Percentiles rank a stretch among this genome's conserved stretches.
phyloP scores from a whole-genome alignment of 2,888 invertebrate species.

The Agriopis leucophaearia region DNA sequence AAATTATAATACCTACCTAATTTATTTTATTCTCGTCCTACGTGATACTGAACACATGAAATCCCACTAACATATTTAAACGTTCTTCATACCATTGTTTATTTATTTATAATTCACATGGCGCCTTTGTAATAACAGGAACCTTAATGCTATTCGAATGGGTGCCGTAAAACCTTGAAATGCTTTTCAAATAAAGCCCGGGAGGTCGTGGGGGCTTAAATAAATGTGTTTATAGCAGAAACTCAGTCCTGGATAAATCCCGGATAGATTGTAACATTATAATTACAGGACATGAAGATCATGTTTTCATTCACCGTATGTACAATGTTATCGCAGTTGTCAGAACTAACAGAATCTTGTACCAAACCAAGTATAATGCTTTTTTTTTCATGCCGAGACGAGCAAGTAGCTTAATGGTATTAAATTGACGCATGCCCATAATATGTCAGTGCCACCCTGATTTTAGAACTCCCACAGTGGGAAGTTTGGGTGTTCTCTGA shows the following conservation, averaged over 20 bases:
- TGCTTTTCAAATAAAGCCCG: slow-evolving; percentile 71
- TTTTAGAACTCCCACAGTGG: too few species aligned
- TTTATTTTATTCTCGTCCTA: not conserved
- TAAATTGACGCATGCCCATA: too few species aligned
- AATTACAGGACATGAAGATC: too few species aligned
- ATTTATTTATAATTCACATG: slow-evolving; percentile 61
- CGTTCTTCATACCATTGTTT: not conserved
- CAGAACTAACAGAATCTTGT: too few species aligned
- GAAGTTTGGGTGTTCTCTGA: too few species aligned
- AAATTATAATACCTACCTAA: not conserved
- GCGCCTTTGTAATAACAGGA: slow-evolving; percentile 65
- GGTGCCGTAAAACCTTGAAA: slow-evolving; percentile 69
- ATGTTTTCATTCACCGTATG: too few species aligned
- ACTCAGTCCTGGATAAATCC: slow-evolving; percentile 45
- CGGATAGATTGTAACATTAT: slow-evolving; percentile 42
- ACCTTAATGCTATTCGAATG: slow-evolving; percentile 74
- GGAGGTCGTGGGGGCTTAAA: slow-evolving; percentile 64
- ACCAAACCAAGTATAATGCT: too few species aligned
- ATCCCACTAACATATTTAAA: not conserved
- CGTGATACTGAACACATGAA: not conserved
- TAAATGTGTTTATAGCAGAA: slow-evolving; percentile 69
- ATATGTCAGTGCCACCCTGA: too few species aligned
- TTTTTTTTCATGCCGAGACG: too few species aligned
- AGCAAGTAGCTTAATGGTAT: too few species aligned
- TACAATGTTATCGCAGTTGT: too few species aligned